These are phyloP conservation scores for Nycteola revayana DNA, from an alignment of 2,888 invertebrate species.

Conservation along the genomic window DNA sequence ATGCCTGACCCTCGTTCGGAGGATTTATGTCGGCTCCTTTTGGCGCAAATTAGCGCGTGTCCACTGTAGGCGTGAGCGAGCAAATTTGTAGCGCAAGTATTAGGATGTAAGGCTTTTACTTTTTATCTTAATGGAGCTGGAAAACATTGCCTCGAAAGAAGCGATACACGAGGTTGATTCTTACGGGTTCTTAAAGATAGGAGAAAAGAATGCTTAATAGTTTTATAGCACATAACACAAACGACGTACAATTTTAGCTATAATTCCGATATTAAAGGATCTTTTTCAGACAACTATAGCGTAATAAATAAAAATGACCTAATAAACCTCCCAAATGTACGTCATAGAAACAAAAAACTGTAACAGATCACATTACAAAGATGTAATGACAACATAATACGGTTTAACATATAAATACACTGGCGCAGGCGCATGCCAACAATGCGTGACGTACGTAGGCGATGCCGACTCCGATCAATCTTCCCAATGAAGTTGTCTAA, in stretches of 20 bases:
- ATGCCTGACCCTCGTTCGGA: conserved; percentile 58
- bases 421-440: conserved; percentile 36
- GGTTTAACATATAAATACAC: conserved; percentile 32
- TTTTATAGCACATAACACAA: too few relatives aligned
- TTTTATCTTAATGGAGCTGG: conserved; percentile 21
- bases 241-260: too few relatives aligned
- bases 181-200: too few relatives aligned
- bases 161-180: too few relatives aligned
- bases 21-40: conserved; percentile 74
- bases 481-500: conserved; percentile 68
- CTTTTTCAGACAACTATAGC: too few relatives aligned
- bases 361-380: conserved; percentile 34
- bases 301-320: too few relatives aligned
- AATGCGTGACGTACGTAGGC: conserved; percentile 64
- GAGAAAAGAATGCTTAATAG: too few relatives aligned
- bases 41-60: conserved; percentile 74
- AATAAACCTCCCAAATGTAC: too few relatives aligned
- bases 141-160: conserved; percentile 11
- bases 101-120: conserved; percentile 31
- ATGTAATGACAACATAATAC: conserved; percentile 40
- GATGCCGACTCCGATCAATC: conserved; percentile 65
- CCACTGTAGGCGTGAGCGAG: conserved; percentile 64
- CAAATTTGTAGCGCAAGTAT: conserved; percentile 58
- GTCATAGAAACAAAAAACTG: conserved; percentile 1
- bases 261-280: too few relatives aligned